Percentiles rank a stretch among this genome's conserved stretches.
These are phyloP conservation scores for Heteronetta atricapilla DNA, from an alignment of 2,113 vertebrate genomes.

Conservation along the genomic window DNA sequence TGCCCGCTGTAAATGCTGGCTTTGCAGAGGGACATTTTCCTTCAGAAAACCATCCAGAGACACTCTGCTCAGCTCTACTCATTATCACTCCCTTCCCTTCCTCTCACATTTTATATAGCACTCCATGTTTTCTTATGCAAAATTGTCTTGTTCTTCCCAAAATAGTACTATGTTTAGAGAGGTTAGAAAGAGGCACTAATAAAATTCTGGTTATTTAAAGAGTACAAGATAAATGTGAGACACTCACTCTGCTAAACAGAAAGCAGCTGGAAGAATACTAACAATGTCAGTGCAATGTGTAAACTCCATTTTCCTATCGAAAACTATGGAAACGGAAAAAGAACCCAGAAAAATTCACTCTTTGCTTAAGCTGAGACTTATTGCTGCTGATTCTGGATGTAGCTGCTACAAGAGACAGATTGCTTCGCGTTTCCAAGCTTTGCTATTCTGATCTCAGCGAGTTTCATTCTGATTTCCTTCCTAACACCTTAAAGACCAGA, in stretches of 20 bases:
- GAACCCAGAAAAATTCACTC: neutral
- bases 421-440: neutral
- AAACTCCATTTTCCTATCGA: slow-evolving; percentile 36
- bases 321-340: slow-evolving; percentile 31
- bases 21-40: slow-evolving; percentile 6
- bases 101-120: slow-evolving; percentile 15
- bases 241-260: neutral
- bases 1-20: neutral
- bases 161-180: slow-evolving; percentile 24
- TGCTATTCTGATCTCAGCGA: neutral
- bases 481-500: neutral
- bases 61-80: neutral
- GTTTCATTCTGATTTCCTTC: slow-evolving; percentile 12
- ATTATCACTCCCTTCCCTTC: neutral
- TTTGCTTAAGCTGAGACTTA: slow-evolving; percentile 21
- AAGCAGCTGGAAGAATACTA: slow-evolving; percentile 50
- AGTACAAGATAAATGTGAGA: slow-evolving; percentile 37
- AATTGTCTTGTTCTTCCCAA: slow-evolving; percentile 5
- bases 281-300: neutral
- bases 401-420: neutral
- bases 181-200: slow-evolving; percentile 24
- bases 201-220: slow-evolving; percentile 45
- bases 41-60: neutral
- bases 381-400: slow-evolving; percentile 5
- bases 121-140: neutral